Evolutionary conservation across 2,797 vertebrate genomes (phyloP).

Genomic region (Kryptolebias ocellatus): DNA sequence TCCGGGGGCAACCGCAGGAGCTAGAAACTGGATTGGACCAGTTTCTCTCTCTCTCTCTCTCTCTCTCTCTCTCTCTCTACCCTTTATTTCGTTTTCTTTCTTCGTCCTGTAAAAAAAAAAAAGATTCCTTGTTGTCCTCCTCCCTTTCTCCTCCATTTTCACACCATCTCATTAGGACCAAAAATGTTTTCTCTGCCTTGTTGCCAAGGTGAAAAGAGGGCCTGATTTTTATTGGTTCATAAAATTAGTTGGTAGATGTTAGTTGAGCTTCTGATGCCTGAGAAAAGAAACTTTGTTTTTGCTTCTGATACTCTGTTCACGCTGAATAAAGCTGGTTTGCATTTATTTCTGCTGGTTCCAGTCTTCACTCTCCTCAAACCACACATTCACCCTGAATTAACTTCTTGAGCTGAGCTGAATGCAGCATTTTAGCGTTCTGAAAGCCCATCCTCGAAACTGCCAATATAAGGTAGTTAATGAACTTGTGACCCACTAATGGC

Average conservation of each 20-base stretch:
- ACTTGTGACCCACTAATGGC: not conserved
- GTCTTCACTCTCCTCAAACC: too few relatives aligned
- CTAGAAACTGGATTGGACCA: constrained; percentile 80
- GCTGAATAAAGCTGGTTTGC: constrained; percentile 27
- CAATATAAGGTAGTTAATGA: not conserved
- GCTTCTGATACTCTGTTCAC: not conserved
- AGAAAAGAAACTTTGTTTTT: constrained; percentile 1
- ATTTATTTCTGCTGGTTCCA: not conserved
- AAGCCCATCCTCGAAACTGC: not conserved
- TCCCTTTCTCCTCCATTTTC: constrained; percentile 43
- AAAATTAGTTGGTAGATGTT: constrained; percentile 1
- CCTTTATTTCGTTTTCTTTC: constrained; percentile 8
- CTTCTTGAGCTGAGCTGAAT: constrained; percentile 11
- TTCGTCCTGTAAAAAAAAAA: constrained; percentile 47
- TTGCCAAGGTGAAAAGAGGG: constrained; percentile 63
- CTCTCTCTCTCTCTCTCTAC: constrained; percentile 13
- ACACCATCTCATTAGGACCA: constrained; percentile 48
- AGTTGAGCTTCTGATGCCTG: not conserved
- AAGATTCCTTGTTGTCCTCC: constrained; percentile 34
- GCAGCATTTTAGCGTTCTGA: constrained; percentile 2
- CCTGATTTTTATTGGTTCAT: constrained; percentile 40
- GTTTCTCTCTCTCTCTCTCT: constrained; percentile 64
- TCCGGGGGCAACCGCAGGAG: constrained; percentile 86
- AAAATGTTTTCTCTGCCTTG: constrained; percentile 50
- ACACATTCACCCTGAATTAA: constrained; percentile 3